Evolutionary conservation across 2,888 invertebrate species (phyloP), one percentile per base, ranked within the genome.

Genomic region (Tetheella fluctuosa): DNA sequence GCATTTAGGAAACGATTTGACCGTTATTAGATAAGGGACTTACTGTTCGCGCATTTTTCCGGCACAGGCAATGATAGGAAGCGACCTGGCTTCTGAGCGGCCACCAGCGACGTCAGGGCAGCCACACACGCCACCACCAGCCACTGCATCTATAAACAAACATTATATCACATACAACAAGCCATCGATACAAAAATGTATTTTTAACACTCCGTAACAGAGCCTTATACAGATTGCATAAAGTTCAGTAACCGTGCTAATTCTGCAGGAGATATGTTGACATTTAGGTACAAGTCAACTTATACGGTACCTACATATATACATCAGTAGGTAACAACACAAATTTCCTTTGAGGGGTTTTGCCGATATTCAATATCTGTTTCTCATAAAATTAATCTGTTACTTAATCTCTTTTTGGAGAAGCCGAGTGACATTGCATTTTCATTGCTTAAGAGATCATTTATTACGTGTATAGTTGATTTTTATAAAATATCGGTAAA

Each of bases 21-120:
- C 39, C 3, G 1, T 7, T n/a, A 39, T n/a, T 39, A 39, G 4
- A n/a, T 39, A 15, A 30, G 28, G 5, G 73, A 97, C 97, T 97
- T 94, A 97, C 97, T 95, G 90, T 94, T 96, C 67, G 97, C 94
- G 89, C 97, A 97, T 94, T 97, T 97, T 84, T 96, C 94, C 65
- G 97, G 94, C 66, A 95, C 94, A 54, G 97, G 97, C 72, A 97
- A 94, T 57, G 97, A 96, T 69, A 97, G 94, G 93, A 97, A 97
- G 78, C 97, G 94, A 80, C 97, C 97, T 15, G 97, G 97, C 84
- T 96, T 95, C 80, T 95, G 95, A 68, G 96, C 96, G 70, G 94
- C 93, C 74, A 94, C 95, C 74, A 95, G 88, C 71, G 95, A 94
- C 72, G 94, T 94, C 80, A 95, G 83, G 74, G 84, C 83, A 60